Evolutionary conservation across 2,888 invertebrate species (phyloP).

Genomic region (Apodemia mormo): DNA sequence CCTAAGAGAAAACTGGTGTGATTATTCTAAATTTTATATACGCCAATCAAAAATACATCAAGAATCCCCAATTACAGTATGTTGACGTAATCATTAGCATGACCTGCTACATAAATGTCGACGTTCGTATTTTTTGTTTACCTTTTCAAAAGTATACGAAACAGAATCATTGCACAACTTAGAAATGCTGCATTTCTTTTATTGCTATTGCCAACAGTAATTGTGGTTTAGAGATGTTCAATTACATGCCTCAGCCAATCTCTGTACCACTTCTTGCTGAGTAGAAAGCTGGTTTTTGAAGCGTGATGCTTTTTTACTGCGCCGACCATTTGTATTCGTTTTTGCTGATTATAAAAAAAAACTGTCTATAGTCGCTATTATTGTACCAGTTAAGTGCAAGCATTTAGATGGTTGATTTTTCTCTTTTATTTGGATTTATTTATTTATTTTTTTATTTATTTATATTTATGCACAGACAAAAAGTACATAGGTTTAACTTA

Average conservation of each 20-base stretch:
- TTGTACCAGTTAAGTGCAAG: neutral
- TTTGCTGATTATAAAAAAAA: slow-evolving; percentile 6
- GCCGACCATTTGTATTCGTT: slow-evolving; percentile 10
- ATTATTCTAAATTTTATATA: neutral
- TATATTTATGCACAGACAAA: too few species aligned
- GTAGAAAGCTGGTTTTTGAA: slow-evolving; percentile 57
- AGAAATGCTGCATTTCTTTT: slow-evolving; percentile 22
- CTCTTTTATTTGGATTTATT: neutral
- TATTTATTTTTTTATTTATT: too few species aligned
- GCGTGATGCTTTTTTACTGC: slow-evolving; percentile 46
- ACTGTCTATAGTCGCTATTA: neutral
- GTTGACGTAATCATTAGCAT: neutral
- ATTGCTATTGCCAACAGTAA: slow-evolving; percentile 38
- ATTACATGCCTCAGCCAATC: slow-evolving; percentile 53
- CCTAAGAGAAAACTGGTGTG: too few species aligned
- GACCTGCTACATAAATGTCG: neutral
- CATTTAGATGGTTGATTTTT: slow-evolving; percentile 7
- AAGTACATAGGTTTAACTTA: too few species aligned
- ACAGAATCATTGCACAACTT: slow-evolving; percentile 6
- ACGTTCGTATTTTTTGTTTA: slow-evolving; percentile 12
- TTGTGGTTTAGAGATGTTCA: slow-evolving; percentile 63
- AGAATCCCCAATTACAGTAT: neutral
- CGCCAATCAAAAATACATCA: neutral
- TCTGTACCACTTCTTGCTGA: slow-evolving; percentile 46
- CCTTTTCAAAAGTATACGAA: slow-evolving; percentile 5